Base-by-base conservation (phyloP, 2,797 vertebrate species). In the Hypotaenidia okinawae region DNA sequence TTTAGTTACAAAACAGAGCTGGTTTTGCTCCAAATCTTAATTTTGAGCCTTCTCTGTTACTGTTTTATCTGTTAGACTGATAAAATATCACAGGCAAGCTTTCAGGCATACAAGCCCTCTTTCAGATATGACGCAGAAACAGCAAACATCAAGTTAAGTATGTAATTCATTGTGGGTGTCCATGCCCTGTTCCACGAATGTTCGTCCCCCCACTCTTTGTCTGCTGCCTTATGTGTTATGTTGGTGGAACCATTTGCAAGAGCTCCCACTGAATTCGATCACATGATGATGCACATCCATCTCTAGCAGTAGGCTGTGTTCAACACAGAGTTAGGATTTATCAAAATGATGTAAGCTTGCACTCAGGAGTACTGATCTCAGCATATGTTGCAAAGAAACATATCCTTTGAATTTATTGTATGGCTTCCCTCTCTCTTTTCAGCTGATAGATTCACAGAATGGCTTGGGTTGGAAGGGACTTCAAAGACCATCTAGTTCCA, bases 61-160 rank as follows among this genome's bases (percentile, higher is more conserved):
- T 86, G 8, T 67, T 93, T 90, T 86, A 45, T 69, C 79, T 63
- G 21, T 54, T 82, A 81, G 41, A 39, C 11, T 57, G 87, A 59
- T 91, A 86, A 81, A 94, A 88, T 59, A 84, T 32, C 35, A 54
- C 62, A 76, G 84, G 30, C 13, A 66, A 76, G 25, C 47, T 86
- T 84, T 94, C 22, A 84, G 85, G 41, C 45, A 8, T 47, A 43
- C 16, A 75, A 72, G 18, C 12, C 7, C 14, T 54, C 45, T 94
- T 92, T 64, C 49, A 72, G 79, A 90, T 75, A 58, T 10, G 32
- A 91, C 90, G 27, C 58, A 94, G 69, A 91, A 94, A 68, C 54
- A 72, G 58, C 37, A 62, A 54, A 75, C 5, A 11, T 73, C 39
- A 64, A 78, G 39, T 72, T 84, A 72, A 80, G 55, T 37, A 27